Base-by-base conservation (phyloP, 1,140 invertebrate genomes). In the Ceratina calcarata region DNA sequence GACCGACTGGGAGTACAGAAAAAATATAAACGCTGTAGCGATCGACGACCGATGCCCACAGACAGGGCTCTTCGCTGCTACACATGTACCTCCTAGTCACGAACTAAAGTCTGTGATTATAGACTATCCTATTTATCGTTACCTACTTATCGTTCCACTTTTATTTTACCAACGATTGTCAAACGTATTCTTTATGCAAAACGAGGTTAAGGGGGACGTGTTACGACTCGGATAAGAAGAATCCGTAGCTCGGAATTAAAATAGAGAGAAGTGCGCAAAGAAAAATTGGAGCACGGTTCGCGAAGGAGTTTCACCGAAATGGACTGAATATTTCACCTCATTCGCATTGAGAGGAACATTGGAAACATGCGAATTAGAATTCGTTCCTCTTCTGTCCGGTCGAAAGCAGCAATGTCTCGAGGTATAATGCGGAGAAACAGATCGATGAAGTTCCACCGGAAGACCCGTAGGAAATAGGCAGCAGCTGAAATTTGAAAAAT, bases 401-500 rank as follows among this genome's bases (percentile, higher is more conserved):
- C 6, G 24, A 64, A 64, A n/a, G 18, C 6, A 57, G 55, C 1
- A 57, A 57, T 20, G 24, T 58, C 67, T 58, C 51, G 16, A 18
- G 51, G 49, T 32, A 68, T 37, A 53, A 57, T 55, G 27, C 12
- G 22, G 27, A 27, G 68, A 65, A 78, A 64, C 61, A 15, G 71
- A 74, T 79, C 61, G 78, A 66, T 64, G 68, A 69, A 70, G 60
- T 84, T 84, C 82, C 51, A 60, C 53, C 82, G 78, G 80, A 81
- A 75, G 66, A 62, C 68, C 37, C 49, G 24, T 80, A 85, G 75
- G 80, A 86, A 86, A 86, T 86, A 72, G 76, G 61, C 61, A 73
- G 62, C 85, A 86, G 66, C 74, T 86, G 84, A 78, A 83, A 86
- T 86, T 86, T 75, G 57, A 78, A 86, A 86, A 86, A 86, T 45